Evolutionary conservation across 2,797 vertebrate genomes (phyloP), one percentile per base, ranked within the genome.

Genomic region (Propithecus deckenii): DNA sequence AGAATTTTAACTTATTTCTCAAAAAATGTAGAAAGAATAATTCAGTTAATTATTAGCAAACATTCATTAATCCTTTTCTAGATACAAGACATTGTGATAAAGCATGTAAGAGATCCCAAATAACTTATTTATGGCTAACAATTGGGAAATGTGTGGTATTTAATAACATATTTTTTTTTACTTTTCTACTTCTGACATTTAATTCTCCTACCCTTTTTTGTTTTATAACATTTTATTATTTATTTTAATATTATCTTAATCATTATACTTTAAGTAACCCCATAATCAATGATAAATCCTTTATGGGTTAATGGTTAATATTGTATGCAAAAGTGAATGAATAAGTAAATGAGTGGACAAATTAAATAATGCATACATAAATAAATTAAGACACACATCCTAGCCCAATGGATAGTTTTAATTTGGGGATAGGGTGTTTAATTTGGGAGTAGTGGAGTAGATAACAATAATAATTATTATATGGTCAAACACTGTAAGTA

Each of bases 201-300:
- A 78, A 28, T 79, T 79, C 2, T 50, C 25, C 67, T 84, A 72
- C 7, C 67, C 35, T 69, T 89, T 61, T 69, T n/a, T 1, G 17
- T 59, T 81, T 85, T 84, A 86, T 50, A 12, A 59, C 41, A 92
- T 57, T 91, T 92, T 65, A 75, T 41, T 65, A 25, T 75, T 46
- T 50, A 90, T 86, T 96, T 89, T 88, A 71, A 57, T 86, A 30
- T 88, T 74, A 89, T 43, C 88, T 90, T 90, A 87, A 65, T 63
- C 32, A n/a, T 72, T 57, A 10, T 1, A 46, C 5, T 81, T 67
- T 94, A 96, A 78, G 12, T 85, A 75, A 50, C 3, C 86, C 38
- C 43, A 28, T 88, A 72, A 87, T 5, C 32, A 83, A 59, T 67
- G 5, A 75, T 80, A 87, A 61, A 50, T 72, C 15, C 12, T 86